phyloP scores from a whole-genome alignment of 2,113 vertebrate species.

The Emydura subglobosa region DNA sequence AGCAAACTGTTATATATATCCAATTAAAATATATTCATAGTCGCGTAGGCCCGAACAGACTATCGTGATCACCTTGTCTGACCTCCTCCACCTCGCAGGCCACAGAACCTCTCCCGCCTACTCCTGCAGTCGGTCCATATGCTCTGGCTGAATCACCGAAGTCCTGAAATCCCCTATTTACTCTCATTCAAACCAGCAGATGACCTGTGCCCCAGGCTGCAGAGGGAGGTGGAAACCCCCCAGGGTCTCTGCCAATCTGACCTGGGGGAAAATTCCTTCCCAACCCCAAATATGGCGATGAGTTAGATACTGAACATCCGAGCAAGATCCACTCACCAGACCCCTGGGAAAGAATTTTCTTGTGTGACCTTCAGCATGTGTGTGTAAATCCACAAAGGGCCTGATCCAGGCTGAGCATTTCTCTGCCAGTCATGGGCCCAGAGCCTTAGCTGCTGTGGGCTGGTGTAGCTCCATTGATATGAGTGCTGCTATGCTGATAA shows the following conservation, averaged over 20 bases:
- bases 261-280: not conserved
- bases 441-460: not conserved
- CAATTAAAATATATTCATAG: not conserved
- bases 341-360: not conserved
- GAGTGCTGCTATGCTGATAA: not conserved
- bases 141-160: not conserved
- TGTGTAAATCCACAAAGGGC: not conserved
- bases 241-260: not conserved
- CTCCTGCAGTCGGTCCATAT: not conserved
- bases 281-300: not conserved
- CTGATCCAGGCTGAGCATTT: not conserved
- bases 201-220: not conserved
- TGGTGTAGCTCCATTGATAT: rapidly evolving
- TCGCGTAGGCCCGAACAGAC: not conserved
- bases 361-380: not conserved
- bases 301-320: not conserved
- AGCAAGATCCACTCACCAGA: not conserved
- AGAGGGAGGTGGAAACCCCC: not conserved
- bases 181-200: not conserved
- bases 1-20: not conserved
- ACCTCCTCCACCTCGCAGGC: not conserved
- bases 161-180: not conserved
- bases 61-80: not conserved
- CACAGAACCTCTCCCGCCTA: not conserved
- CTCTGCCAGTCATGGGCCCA: not conserved